These are phyloP conservation scores for Nephila pilipes DNA, from an alignment of 1,140 invertebrate genomes.

Conservation along the genomic window DNA sequence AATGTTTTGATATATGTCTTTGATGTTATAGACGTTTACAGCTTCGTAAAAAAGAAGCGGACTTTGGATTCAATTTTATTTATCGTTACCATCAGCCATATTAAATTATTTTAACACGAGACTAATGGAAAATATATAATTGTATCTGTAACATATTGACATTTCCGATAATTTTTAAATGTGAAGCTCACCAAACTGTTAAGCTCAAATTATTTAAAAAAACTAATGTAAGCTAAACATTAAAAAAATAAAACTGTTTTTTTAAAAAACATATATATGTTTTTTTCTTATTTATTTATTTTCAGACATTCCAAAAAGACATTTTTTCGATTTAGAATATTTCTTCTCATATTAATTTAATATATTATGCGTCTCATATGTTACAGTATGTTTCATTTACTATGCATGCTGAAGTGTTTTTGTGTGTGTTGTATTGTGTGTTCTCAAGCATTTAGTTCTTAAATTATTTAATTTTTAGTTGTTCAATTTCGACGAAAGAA, in stretches of 20 bases:
- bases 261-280: too few relatives aligned
- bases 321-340: too few relatives aligned
- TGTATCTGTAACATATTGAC: neutral
- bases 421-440: too few relatives aligned
- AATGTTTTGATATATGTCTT: neutral
- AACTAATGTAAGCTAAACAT: neutral
- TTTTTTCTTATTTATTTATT: too few relatives aligned
- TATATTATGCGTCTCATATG: too few relatives aligned
- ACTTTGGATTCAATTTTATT: neutral
- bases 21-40: neutral
- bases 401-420: too few relatives aligned
- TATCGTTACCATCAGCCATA: neutral
- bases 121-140: neutral
- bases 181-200: neutral
- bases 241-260: neutral
- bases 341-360: too few relatives aligned
- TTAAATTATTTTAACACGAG: neutral
- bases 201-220: constrained; percentile 14
- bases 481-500: too few relatives aligned
- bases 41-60: neutral
- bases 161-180: neutral
- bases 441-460: too few relatives aligned
- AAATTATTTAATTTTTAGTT: too few relatives aligned
- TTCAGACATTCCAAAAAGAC: too few relatives aligned
- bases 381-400: too few relatives aligned